A percentile compares a stretch with the other conserved stretches of the same genome.
Evolutionary conservation across 1,140 invertebrate species (phyloP).

Genomic region (Euschistus heros): DNA sequence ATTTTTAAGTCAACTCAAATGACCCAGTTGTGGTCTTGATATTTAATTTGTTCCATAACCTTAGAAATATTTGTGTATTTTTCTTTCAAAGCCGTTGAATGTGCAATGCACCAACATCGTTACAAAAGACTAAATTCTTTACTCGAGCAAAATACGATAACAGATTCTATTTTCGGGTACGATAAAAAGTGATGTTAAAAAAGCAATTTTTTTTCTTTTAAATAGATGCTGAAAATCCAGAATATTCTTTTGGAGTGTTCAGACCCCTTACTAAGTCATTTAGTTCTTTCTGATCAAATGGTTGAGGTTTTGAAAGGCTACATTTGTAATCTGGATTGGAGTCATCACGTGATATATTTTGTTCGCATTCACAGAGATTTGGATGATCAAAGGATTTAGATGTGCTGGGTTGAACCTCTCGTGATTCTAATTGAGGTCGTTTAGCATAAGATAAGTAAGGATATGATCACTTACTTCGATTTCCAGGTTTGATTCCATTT

Average conservation of each 20-base stretch:
- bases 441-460: too few species aligned
- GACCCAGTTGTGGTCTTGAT: too few species aligned
- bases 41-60: too few species aligned
- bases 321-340: background rate
- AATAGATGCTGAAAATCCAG: background rate
- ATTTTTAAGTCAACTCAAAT: too few species aligned
- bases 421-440: too few species aligned
- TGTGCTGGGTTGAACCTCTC: too few species aligned
- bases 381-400: too few species aligned
- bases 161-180: background rate
- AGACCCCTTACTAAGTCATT: background rate
- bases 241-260: background rate
- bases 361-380: too few species aligned
- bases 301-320: background rate
- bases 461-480: too few species aligned
- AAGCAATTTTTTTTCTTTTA: background rate
- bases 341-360: background rate
- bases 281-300: too few species aligned
- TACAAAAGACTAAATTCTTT: background rate
- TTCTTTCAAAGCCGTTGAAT: background rate
- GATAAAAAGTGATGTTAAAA: background rate
- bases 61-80: too few species aligned
- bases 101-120: background rate
- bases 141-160: background rate
- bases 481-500: too few species aligned